phyloP scores from a whole-genome alignment of 2,113 vertebrate genomes.

The Beaufortia kweichowensis region DNA sequence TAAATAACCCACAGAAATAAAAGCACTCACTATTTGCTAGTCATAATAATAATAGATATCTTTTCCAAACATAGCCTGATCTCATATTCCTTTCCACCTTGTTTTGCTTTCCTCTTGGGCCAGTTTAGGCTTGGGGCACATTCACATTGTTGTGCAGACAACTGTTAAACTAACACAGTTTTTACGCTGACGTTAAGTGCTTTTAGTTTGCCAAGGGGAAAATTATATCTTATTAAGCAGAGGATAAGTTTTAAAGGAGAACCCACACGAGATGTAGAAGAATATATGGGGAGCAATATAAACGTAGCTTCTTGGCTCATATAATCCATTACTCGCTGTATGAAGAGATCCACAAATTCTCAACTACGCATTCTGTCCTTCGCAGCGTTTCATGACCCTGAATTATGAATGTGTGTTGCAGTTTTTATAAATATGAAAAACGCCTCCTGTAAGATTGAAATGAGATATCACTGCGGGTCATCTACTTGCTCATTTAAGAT shows the following conservation, averaged over 20 bases:
- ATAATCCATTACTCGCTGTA: slow-evolving; percentile 31
- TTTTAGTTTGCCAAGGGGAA: slow-evolving; percentile 56
- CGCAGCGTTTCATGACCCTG: background rate
- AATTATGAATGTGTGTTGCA: background rate
- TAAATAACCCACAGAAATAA: background rate
- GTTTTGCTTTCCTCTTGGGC: background rate
- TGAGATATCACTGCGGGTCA: background rate
- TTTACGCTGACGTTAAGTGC: slow-evolving; percentile 58
- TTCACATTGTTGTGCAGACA: slow-evolving; percentile 41
- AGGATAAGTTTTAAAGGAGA: slow-evolving; percentile 48
- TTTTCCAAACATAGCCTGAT: background rate
- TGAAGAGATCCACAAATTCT: slow-evolving; percentile 14
- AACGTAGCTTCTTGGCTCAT: background rate
- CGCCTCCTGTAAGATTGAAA: background rate
- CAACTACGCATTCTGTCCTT: slow-evolving; percentile 31
- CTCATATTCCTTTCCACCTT: background rate
- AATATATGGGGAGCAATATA: slow-evolving; percentile 2
- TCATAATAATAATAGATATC: background rate
- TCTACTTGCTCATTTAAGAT: slow-evolving; percentile 18
- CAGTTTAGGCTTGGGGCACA: background rate
- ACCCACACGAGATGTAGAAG: slow-evolving; percentile 18
- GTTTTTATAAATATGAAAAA: background rate
- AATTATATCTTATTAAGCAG: slow-evolving; percentile 53
- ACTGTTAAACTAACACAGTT: slow-evolving; percentile 48
- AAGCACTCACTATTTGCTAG: background rate